Conservation (phyloP, 2,888 invertebrate species). For the Agrotis clavis region DNA sequence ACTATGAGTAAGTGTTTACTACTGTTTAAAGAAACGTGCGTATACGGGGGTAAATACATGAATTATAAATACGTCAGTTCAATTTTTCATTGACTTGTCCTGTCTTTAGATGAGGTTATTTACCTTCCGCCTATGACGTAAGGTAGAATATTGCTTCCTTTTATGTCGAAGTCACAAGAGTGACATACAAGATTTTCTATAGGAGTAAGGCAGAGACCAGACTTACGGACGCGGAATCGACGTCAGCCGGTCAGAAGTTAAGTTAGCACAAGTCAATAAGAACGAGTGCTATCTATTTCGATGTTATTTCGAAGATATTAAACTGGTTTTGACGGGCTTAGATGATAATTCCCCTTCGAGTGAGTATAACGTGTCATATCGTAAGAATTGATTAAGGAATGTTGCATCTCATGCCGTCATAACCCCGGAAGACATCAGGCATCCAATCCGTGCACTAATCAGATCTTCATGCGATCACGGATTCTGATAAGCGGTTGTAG, state of each 20-base stretch:
- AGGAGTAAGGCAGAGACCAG: neutral
- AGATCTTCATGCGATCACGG: constrained; percentile 29
- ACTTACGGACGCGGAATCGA: too few species aligned
- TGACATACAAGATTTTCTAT: neutral
- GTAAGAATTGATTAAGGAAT: neutral
- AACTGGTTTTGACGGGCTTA: too few species aligned
- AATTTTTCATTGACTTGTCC: constrained; percentile 35
- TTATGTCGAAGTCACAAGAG: neutral
- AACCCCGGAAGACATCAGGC: constrained; percentile 25
- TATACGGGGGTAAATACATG: constrained; percentile 36
- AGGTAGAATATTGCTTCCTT: constrained; percentile 3
- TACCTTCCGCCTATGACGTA: constrained; percentile 26
- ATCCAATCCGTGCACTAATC: constrained; percentile 33
- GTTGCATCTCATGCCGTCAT: neutral
- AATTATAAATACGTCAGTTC: constrained; percentile 38
- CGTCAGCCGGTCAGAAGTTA: neutral
- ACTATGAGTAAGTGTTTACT: constrained; percentile 57
- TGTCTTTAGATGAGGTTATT: constrained; percentile 43
- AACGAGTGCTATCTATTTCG: too few species aligned
- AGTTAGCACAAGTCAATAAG: too few species aligned
- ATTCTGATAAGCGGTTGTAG: constrained; percentile 15
- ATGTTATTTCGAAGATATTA: too few species aligned
- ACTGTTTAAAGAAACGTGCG: constrained; percentile 38
- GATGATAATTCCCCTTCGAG: neutral
- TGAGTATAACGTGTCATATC: neutral